These are phyloP conservation scores for Spheniscus humboldti DNA, from an alignment of 2,797 vertebrate species.

Conservation along the genomic window DNA sequence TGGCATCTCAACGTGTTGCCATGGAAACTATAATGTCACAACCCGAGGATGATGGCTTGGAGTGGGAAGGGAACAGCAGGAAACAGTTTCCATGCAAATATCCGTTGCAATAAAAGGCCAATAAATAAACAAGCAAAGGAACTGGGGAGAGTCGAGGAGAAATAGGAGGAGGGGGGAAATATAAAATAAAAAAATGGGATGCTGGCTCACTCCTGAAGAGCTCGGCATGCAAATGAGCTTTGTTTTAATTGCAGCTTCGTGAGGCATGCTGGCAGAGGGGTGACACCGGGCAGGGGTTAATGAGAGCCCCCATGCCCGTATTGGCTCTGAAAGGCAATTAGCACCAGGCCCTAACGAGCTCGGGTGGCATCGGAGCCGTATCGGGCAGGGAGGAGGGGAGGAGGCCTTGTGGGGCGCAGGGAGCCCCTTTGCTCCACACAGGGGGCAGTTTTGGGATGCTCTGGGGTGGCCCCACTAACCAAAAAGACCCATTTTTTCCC, in stretches of 20 bases:
- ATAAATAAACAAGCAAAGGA: conserved; percentile 5
- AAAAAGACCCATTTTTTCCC: fast-evolving
- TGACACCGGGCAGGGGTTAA: not conserved
- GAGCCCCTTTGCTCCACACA: fast-evolving
- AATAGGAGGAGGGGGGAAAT: not conserved
- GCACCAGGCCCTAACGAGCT: not conserved
- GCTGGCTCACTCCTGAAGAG: not conserved
- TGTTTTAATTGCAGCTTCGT: not conserved
- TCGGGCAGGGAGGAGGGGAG: not conserved
- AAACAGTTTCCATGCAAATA: conserved; percentile 53
- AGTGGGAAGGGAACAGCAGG: conserved; percentile 45
- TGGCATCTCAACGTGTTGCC: conserved; percentile 40
- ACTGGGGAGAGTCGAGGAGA: not conserved
- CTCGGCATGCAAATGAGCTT: not conserved
- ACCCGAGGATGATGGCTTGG: not conserved
- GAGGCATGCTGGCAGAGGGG: fast-evolving
- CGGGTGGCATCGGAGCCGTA: not conserved
- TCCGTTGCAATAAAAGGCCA: conserved; percentile 2
- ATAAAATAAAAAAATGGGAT: not conserved
- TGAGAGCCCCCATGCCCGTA: not conserved
- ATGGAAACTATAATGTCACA: conserved; percentile 28
- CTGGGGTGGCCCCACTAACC: not conserved
- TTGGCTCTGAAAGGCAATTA: not conserved
- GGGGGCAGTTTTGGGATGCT: not conserved
- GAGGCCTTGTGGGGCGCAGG: not conserved